Base-by-base conservation (phyloP, 2,888 invertebrate genomes). In the Sinhomidia bicolor region DNA sequence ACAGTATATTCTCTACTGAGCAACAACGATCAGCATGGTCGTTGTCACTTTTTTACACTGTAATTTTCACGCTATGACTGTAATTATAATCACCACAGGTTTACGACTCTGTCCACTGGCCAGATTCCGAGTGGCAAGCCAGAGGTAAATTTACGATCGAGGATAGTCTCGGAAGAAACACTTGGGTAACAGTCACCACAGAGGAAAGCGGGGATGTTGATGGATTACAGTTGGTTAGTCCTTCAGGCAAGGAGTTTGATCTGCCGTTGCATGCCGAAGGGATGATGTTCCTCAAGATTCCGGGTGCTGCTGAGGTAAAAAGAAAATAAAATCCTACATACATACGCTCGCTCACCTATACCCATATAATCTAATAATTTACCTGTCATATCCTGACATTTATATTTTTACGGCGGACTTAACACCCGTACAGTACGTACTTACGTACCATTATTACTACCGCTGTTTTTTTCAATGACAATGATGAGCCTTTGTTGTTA, bases 201-300 rank as follows among this genome's bases (percentile, higher is more conserved):
- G 91, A 91, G 51, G 92, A 92, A 71, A 89, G 68, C 71, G 92
- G 91, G 47, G 92, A 92, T 91, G 92, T 92, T 88, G 92, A 92
- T 90, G 92, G 92, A 89, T 91, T 92, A 84, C 90, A 92, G 91
- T 91, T 92, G 84, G 85, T 91, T 36, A 92, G 91, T 82, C 92
- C 92, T 23, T 91, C 92, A 54, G 92, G 92, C 62, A 91, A 91
- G 62, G 92, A 92, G 89, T 92, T 91, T 87, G 92, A 92, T 86
- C 89, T 92, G 74, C 92, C 92, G 51, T 89, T 92, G 57, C 91
- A 91, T 71, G 90, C 91, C 82, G 92, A 92, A 88, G 92, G 92
- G 41, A 90, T 92, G 85, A 90, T 92, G n/a, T 91, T 90, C 87
- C 88, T 90, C 62, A 91, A 90, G 89, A 91, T 92, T 76, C 92